A percentile compares a stretch with the other conserved stretches of the same genome.
phyloP scores from a whole-genome alignment of 1,140 invertebrate species.

The Neoseiulus cucumeris region DNA sequence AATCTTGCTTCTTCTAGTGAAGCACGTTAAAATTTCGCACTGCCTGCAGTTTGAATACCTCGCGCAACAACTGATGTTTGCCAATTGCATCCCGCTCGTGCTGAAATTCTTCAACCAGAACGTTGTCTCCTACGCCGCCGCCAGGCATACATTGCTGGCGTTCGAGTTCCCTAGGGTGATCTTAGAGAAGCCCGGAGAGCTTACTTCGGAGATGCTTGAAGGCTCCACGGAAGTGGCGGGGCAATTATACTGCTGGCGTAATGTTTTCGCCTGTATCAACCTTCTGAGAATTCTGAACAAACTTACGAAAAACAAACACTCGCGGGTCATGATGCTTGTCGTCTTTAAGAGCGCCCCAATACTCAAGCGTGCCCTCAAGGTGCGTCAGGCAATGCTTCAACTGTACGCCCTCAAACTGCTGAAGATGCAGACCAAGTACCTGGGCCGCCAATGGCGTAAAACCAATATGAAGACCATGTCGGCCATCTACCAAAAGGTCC shows the following conservation, averaged over 20 bases:
- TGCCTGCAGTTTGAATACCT: slow-evolving; percentile 99
- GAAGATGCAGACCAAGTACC: slow-evolving; percentile 99
- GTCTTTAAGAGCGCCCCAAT: slow-evolving; percentile 99
- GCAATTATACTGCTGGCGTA: slow-evolving; percentile 80
- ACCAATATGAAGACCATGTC: slow-evolving; percentile 99
- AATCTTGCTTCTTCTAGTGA: slow-evolving; percentile 72
- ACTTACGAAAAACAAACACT: slow-evolving; percentile 98
- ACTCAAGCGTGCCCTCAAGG: slow-evolving; percentile 80
- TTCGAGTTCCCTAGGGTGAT: slow-evolving; percentile 7
- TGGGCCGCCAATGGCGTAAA: slow-evolving; percentile 95
- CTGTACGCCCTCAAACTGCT: slow-evolving; percentile 90
- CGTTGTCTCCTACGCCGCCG: slow-evolving; percentile 79
- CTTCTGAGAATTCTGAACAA: slow-evolving; percentile 90
- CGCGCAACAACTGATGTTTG: slow-evolving; percentile 95
- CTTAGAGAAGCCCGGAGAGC: slow-evolving; percentile 35
- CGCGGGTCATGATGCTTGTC: slow-evolving; percentile 97
- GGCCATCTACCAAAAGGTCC: slow-evolving; percentile 89
- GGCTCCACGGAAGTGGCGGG: not conserved
- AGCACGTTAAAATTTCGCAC: slow-evolving; percentile 98
- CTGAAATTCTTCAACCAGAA: slow-evolving; percentile 99
- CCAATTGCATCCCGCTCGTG: slow-evolving; percentile 94
- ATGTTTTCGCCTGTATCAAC: slow-evolving; percentile 96
- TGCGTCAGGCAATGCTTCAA: slow-evolving; percentile 91
- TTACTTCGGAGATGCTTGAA: slow-evolving; percentile 53
- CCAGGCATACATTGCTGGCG: slow-evolving; percentile 52